A percentile compares a stretch with the other conserved stretches of the same genome.
These are phyloP conservation scores for Reticulitermes speratus DNA, from an alignment of 1,140 invertebrate species.

Conservation along the genomic window DNA sequence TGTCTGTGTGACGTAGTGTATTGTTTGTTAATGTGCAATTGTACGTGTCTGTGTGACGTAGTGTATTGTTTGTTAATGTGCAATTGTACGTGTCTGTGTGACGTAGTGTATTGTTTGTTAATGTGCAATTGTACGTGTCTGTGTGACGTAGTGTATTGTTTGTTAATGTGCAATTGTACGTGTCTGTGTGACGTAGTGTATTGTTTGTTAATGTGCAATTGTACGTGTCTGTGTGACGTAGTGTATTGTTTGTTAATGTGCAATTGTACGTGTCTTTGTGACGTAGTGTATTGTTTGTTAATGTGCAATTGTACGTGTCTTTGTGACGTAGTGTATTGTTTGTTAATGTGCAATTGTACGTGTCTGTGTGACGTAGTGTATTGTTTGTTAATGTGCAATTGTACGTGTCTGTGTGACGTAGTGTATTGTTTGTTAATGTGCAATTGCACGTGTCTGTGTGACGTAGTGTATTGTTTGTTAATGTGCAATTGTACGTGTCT, in stretches of 20 bases:
- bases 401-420: too few species aligned
- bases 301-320: conserved; percentile 33
- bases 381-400: conserved; percentile 32
- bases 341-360: conserved; percentile 32
- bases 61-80: neutral
- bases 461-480: too few species aligned
- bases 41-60: too few species aligned
- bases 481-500: conserved; percentile 33
- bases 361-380: too few species aligned
- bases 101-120: too few species aligned
- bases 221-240: too few species aligned
- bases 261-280: conserved; percentile 32
- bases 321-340: too few species aligned
- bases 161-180: conserved; percentile 32
- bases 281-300: too few species aligned
- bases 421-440: neutral
- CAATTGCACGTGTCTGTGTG: conserved; percentile 33
- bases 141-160: too few species aligned
- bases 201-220: conserved; percentile 32
- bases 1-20: too few species aligned
- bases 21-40: conserved; percentile 32
- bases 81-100: conserved; percentile 32
- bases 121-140: conserved; percentile 33
- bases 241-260: neutral
- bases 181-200: too few species aligned